Conservation (phyloP, 2,797 vertebrate genomes). For the Silurus aristotelis region DNA sequence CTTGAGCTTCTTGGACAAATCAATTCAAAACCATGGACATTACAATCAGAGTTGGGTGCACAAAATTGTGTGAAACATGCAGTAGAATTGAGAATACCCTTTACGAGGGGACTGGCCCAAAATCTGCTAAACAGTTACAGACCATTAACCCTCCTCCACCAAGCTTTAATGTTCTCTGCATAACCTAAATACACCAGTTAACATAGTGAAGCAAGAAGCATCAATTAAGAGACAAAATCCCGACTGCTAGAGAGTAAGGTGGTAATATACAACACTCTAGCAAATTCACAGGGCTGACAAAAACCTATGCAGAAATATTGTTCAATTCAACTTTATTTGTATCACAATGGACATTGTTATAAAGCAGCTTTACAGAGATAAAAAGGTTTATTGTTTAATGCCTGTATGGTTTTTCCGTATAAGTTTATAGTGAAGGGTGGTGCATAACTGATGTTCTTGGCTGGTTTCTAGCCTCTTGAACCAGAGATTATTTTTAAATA, state of each 20-base stretch:
- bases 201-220: background rate
- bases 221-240: background rate
- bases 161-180: background rate
- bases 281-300: background rate
- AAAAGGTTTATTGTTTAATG: no score
- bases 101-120: background rate
- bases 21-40: no score
- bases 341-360: no score
- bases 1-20: no score
- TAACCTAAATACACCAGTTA: background rate
- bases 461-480: no score
- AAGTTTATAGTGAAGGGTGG: no score
- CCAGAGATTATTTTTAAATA: no score
- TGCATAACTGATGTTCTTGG: no score
- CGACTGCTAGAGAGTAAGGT: background rate
- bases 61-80: background rate
- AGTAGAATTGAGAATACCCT: background rate
- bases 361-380: no score
- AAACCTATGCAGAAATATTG: no score
- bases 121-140: background rate
- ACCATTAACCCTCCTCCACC: background rate
- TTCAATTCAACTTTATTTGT: no score
- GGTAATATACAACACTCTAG: background rate
- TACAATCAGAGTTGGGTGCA: background rate
- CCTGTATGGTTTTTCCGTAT: no score